Evolutionary conservation across 2,113 vertebrate genomes (phyloP).

Genomic region (Heloderma charlesbogerti): DNA sequence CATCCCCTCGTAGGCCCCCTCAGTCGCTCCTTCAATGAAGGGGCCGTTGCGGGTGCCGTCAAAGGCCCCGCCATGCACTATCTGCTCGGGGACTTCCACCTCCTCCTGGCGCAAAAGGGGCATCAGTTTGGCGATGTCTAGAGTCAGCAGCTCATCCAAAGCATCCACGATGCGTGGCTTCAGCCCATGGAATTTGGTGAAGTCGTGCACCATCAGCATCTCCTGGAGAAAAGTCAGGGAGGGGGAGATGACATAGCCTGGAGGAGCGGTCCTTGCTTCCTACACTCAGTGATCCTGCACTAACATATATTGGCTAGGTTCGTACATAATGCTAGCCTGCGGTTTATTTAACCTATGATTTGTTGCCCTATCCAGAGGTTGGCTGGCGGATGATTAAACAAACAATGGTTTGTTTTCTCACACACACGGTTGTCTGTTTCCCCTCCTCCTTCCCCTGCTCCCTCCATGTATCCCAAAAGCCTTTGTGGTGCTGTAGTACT

Average conservation of each 20-base stretch:
- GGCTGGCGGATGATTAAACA: background rate
- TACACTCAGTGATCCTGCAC: background rate
- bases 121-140: conserved; percentile 90
- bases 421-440: no score
- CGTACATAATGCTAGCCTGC: no score
- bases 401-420: background rate
- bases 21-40: conserved; percentile 84
- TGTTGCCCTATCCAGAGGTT: background rate
- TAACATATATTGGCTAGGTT: no score
- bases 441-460: no score
- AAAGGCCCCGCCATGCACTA: conserved; percentile 90
- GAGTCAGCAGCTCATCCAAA: conserved; percentile 86
- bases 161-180: conserved; percentile 87
- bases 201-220: conserved; percentile 88
- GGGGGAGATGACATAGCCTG: background rate
- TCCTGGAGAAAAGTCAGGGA: conserved; percentile 74
- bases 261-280: no score
- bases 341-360: no score
- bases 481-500: no score
- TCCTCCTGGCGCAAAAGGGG: conserved; percentile 91
- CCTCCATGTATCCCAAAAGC: no score
- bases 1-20: conserved; percentile 66
- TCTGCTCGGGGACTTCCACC: conserved; percentile 80
- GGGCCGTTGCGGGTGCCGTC: conserved; percentile 86
- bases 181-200: conserved; percentile 89